Base-by-base conservation (phyloP, 2,888 invertebrate genomes). In the Laspeyria flexula region DNA sequence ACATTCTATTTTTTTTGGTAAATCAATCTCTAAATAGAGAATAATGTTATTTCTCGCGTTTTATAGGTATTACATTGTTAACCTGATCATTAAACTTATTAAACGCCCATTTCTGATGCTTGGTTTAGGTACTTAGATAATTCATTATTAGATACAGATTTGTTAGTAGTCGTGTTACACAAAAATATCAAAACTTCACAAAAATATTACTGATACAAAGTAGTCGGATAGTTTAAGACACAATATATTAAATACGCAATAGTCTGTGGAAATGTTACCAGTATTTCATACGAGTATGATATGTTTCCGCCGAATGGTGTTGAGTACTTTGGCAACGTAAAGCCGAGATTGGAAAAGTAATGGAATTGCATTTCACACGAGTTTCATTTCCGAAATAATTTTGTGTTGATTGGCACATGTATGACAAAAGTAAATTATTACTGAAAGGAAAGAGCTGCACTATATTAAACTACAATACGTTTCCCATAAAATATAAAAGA, bases 291-390 rank as follows among this genome's bases (percentile, higher is more conserved):
- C 40, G 31, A 40, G 23, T 31, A 53, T 43, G 43, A 59, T 43
- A 49, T 33, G 25, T 44, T 58, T 35, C 18, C 43, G 27, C 21
- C 16, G 39, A 43, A 41, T 5, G 21, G 49, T 45, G 46, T 49
- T 43, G 50, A 56, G 34, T 37, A 58, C 46, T 55, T 54, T 53
- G 43, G 25, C 30, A 53, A 18, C 60, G 53, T 51, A 56, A 47
- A 50, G 48, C 51, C 25, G 55, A 55, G 54, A 71, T 64, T 60
- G 70, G 44, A 64, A 71, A 68, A 56, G 60, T 68, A 71, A 71
- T 71, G 64, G 53, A 60, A 69, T 70, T 65, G 70, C 70, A 70
- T 68, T 65, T 50, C 52, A 18, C 29, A 58, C 60, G 63, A 46
- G 57, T 60, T 65, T 65, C 53, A 68, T 68, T 65, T 68, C 66